phyloP scores from a whole-genome alignment of 2,797 vertebrate genomes.

The Distichodus sexfasciatus region DNA sequence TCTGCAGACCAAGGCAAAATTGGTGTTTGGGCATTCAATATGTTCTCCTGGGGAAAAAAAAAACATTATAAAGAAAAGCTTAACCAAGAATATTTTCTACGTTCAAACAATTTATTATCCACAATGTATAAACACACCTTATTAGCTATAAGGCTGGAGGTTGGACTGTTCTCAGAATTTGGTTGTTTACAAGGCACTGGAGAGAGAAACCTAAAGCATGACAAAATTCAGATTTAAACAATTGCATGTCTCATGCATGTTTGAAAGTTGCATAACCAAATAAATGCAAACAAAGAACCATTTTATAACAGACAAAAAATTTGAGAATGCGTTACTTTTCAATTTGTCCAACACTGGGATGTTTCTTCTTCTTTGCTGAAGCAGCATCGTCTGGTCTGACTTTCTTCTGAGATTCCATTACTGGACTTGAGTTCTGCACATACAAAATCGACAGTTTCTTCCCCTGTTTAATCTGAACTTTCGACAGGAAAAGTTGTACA shows the following conservation, averaged over 20 bases:
- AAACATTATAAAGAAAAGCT: no score
- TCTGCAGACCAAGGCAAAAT: neutral
- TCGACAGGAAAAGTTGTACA: no score
- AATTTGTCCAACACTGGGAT: constrained; percentile 57
- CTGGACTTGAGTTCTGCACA: constrained; percentile 58
- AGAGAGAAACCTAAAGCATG: constrained; percentile 63
- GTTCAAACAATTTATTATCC: no score
- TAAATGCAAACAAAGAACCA: neutral
- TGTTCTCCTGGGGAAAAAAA: constrained; percentile 65
- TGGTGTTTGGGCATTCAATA: constrained; percentile 35
- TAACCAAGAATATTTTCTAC: no score
- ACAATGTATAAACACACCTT: no score
- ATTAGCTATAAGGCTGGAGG: constrained; percentile 49
- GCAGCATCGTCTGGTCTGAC: constrained; percentile 8
- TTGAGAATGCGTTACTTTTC: constrained; percentile 39
- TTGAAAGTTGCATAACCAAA: neutral
- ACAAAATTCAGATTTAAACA: neutral
- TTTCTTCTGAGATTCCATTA: constrained; percentile 43
- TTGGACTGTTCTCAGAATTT: constrained; percentile 38
- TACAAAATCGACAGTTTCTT: neutral
- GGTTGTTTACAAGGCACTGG: constrained; percentile 44
- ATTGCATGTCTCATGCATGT: neutral
- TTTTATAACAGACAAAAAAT: neutral
- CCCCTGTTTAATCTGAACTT: no score
- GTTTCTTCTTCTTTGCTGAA: constrained; percentile 58